Percentiles rank a stretch among this genome's conserved stretches.
These are phyloP conservation scores for Falco peregrinus DNA, from an alignment of 2,797 vertebrate genomes.

Conservation along the genomic window DNA sequence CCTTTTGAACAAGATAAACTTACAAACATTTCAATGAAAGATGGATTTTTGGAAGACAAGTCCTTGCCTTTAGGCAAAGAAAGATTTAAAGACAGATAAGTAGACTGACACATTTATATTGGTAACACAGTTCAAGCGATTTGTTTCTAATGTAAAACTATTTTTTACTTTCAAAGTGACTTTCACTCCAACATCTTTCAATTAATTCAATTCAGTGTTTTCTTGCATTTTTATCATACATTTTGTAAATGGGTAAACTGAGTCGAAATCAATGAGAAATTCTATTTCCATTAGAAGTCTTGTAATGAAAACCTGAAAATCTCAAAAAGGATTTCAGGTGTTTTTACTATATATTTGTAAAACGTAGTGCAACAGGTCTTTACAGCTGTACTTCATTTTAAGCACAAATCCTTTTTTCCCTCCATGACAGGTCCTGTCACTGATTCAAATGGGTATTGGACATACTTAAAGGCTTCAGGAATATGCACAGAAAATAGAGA, in stretches of 20 bases:
- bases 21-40: neutral
- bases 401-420: neutral
- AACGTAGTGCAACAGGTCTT: neutral
- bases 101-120: neutral
- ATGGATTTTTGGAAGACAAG: neutral
- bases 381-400: neutral
- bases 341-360: neutral
- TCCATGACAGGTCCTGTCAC: neutral
- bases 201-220: neutral
- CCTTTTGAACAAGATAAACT: neutral
- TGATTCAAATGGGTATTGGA: neutral
- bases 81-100: neutral
- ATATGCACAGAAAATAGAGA: neutral
- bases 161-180: neutral
- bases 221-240: neutral
- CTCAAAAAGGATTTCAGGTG: neutral
- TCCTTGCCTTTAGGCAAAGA: neutral
- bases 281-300: neutral
- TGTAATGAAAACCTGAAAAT: neutral
- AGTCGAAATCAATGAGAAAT: neutral
- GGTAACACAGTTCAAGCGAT: neutral
- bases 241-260: neutral
- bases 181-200: neutral
- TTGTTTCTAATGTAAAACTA: neutral
- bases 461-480: neutral